Evolutionary conservation across 2,113 vertebrate species (phyloP).

Genomic region (Accipiter virgatus): DNA sequence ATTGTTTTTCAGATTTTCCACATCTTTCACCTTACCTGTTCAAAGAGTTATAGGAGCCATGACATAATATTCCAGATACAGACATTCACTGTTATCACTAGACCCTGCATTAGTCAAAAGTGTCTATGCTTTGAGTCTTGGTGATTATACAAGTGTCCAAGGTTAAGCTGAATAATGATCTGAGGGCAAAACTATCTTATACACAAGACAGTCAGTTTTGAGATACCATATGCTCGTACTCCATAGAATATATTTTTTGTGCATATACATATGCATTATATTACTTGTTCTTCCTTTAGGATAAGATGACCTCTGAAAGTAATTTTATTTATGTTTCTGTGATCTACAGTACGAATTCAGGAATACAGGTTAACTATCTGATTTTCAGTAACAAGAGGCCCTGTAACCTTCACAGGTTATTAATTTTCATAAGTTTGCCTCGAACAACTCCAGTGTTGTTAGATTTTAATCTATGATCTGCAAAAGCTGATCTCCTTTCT

Average conservation of each 20-base stretch:
- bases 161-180: not conserved
- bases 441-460: not conserved
- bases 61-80: not conserved
- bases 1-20: slow-evolving; percentile 44
- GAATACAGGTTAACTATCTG: not conserved
- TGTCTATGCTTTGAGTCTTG: not conserved
- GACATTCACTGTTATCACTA: not conserved
- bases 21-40: slow-evolving; percentile 39
- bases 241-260: not conserved
- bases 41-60: slow-evolving; percentile 7
- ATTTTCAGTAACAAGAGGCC: not conserved
- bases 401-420: not conserved
- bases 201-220: not conserved
- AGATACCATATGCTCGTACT: not conserved
- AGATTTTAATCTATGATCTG: not conserved
- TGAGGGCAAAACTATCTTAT: not conserved
- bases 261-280: not conserved
- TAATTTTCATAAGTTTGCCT: not conserved
- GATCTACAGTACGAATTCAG: not conserved
- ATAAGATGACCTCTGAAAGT: not conserved
- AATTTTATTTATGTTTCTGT: not conserved
- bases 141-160: not conserved
- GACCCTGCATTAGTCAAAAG: not conserved
- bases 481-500: not conserved
- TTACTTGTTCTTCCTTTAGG: not conserved